Evolutionary conservation across 2,113 vertebrate genomes (phyloP).

Genomic region (Oxygymnocypris stewartii): DNA sequence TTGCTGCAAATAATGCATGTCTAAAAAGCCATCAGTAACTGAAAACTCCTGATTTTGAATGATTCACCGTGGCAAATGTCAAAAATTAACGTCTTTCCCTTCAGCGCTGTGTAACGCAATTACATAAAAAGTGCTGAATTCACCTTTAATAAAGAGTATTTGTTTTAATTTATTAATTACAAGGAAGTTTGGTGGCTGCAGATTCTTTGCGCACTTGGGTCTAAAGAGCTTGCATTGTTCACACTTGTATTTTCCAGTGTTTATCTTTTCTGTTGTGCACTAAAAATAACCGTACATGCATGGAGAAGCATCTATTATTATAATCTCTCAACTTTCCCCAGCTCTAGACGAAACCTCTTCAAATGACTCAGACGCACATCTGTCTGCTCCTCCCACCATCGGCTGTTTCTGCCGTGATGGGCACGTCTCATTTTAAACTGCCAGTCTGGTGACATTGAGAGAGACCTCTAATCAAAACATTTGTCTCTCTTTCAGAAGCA

Average conservation of each 20-base stretch:
- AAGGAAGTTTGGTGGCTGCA: not conserved
- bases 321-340: not conserved
- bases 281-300: not conserved
- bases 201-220: not conserved
- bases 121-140: not conserved
- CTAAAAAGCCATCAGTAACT: not conserved
- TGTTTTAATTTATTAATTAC: not conserved
- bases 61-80: not conserved
- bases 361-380: constrained; percentile 27
- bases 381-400: constrained; percentile 10
- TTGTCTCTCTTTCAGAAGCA: constrained; percentile 75
- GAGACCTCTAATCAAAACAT: constrained; percentile 80
- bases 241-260: not conserved
- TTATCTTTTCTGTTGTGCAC: not conserved
- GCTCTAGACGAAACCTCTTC: constrained; percentile 19
- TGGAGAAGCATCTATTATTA: not conserved
- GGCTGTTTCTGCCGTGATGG: not conserved
- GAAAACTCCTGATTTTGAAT: too few relatives aligned
- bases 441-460: constrained; percentile 72
- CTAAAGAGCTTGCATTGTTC: constrained; percentile 1
- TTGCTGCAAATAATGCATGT: not conserved
- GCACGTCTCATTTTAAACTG: constrained; percentile 60
- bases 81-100: not conserved
- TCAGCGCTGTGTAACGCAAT: not conserved
- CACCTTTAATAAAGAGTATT: not conserved